Evolutionary conservation across 2,888 invertebrate species (phyloP).

Genomic region (Macaria liturata): DNA sequence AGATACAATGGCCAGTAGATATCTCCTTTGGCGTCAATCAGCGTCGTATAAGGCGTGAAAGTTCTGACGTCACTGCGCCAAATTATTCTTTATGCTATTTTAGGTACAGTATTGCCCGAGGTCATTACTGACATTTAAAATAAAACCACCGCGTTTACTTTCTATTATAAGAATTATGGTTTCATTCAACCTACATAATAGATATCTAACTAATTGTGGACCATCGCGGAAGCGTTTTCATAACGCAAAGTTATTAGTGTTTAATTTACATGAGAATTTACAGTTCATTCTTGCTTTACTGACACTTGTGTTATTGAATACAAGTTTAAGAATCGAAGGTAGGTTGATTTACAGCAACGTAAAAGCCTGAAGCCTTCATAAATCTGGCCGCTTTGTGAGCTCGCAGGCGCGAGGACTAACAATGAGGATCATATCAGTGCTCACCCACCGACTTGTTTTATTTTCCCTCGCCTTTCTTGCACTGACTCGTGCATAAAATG

Average conservation of each 20-base stretch:
- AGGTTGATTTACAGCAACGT: conserved; percentile 49
- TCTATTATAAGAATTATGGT: too few relatives aligned
- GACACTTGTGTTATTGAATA: conserved; percentile 13
- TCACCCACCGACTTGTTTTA: conserved; percentile 36
- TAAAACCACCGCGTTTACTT: too few relatives aligned
- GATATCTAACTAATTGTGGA: too few relatives aligned
- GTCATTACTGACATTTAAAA: too few relatives aligned
- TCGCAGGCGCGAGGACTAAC: conserved; percentile 36
- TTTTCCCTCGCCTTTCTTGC: conserved; percentile 25
- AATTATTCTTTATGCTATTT: conserved; percentile 33
- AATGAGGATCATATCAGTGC: conserved; percentile 42
- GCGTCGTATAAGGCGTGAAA: conserved; percentile 77
- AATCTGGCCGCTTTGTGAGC: conserved; percentile 40
- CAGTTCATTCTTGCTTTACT: too few relatives aligned
- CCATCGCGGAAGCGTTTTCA: too few relatives aligned
- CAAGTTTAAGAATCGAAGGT: conserved; percentile 26
- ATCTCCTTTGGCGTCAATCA: conserved; percentile 79
- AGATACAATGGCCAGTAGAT: conserved; percentile 59
- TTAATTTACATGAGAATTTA: too few relatives aligned
- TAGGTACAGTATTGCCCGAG: too few relatives aligned
- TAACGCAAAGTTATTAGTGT: too few relatives aligned
- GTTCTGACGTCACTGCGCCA: conserved; percentile 73
- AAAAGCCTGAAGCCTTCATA: conserved; percentile 38
- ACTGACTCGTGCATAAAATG: conserved; percentile 11
- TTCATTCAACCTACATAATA: too few relatives aligned